These are phyloP conservation scores for Falco cherrug DNA, from an alignment of 2,797 vertebrate species.

Conservation along the genomic window DNA sequence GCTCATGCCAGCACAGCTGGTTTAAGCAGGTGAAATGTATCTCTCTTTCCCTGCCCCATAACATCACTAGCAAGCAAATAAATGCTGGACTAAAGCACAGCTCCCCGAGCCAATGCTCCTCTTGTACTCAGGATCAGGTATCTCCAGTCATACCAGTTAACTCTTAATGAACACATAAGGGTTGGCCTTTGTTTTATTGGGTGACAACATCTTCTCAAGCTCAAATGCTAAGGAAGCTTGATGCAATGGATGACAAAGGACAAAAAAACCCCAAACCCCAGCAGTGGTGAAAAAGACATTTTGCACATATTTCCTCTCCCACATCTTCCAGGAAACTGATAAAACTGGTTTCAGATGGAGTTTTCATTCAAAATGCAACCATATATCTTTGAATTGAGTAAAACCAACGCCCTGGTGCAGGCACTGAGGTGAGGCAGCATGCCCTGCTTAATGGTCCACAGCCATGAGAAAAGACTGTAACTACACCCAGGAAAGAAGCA, in stretches of 20 bases:
- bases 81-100: background rate
- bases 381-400: background rate
- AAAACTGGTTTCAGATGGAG: slow-evolving; percentile 58
- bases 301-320: slow-evolving; percentile 46
- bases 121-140: background rate
- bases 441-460: slow-evolving; percentile 2
- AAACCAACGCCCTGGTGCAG: background rate
- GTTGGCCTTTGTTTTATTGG: background rate
- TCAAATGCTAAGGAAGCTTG: slow-evolving; percentile 14
- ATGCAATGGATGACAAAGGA: slow-evolving; percentile 14
- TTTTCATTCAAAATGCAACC: slow-evolving; percentile 18
- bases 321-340: slow-evolving; percentile 54
- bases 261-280: background rate
- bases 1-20: background rate
- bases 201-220: slow-evolving; percentile 43
- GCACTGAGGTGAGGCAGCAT: background rate
- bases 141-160: background rate
- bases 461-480: background rate
- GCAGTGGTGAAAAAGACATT: slow-evolving; percentile 13
- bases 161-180: background rate
- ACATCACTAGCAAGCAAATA: background rate
- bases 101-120: accelerated
- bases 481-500: background rate
- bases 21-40: background rate
- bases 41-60: background rate